Base-by-base conservation (phyloP, 2,888 invertebrate species). In the Brassicogethes aeneus region DNA sequence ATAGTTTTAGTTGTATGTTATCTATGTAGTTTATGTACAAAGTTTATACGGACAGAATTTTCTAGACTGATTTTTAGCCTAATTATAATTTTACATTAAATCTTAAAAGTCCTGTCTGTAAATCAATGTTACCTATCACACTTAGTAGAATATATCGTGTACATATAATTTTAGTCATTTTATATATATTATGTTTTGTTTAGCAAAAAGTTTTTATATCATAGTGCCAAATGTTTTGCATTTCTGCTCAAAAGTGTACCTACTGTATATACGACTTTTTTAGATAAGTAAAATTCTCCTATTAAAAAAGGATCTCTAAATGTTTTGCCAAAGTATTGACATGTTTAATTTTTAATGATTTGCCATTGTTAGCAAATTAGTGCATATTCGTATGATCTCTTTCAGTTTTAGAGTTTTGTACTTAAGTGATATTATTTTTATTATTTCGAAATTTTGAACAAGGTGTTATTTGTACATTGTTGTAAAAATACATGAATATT, bases 21-120 rank as follows among this genome's bases (percentile, higher is more conserved):
- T 38, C 16, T 47, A 54, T 59, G 55, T 59, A 59, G 57, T 59
- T 54, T 59, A 57, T 59, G 53, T 56, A 54, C 44, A 56, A 54
- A 56, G 48, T 57, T 53, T 58, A 53, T 10, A 54, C 52, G 46
- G 48, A 46, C 47, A 46, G 23, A 34, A 23, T 39, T 32, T 33
- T 32, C 15, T 17, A 39, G 15, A 39, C 29, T 23, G 31, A n/a
- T n/a, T n/a, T 37, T 3, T 2, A 31, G 23, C 15, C 3, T 13
- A 36, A 17, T 36, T 17, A 16, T 23, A 10, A 16, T 17, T 5
- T 17, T n/a, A n/a, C n/a, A n/a, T n/a, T n/a, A n/a, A n/a, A n/a
- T n/a, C n/a, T n/a, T n/a, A 12, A 16, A 36, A 16, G 17, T 17
- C 17, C 23, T 12, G 23, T 13, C 23, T 17, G 17, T 34, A 16